Evolutionary conservation across 2,888 invertebrate genomes (phyloP).

Genomic region (Netelia virgata): DNA sequence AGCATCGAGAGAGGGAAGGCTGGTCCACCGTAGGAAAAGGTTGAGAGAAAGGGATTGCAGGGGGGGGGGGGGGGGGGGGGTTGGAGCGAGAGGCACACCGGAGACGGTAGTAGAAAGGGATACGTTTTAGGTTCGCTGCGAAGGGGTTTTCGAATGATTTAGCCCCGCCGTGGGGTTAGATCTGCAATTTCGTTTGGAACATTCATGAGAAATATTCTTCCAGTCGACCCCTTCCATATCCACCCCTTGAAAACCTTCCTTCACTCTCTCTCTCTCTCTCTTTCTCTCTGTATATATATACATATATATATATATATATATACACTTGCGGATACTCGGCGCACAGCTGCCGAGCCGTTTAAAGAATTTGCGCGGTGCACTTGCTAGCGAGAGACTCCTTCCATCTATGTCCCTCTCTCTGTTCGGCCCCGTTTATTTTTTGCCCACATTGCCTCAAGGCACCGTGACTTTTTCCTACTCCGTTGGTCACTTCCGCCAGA

Average conservation of each 20-base stretch:
- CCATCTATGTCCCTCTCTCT: slow-evolving; percentile 5
- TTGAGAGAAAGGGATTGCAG: slow-evolving; percentile 33
- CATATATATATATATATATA: slow-evolving; percentile 20
- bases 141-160: slow-evolving; percentile 81
- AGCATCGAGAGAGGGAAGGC: slow-evolving; percentile 43
- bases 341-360: slow-evolving; percentile 76
- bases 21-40: slow-evolving; percentile 57
- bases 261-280: background rate
- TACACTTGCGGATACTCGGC: slow-evolving; percentile 27
- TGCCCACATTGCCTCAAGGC: slow-evolving; percentile 14
- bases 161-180: slow-evolving; percentile 83
- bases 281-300: background rate
- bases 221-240: slow-evolving; percentile 72
- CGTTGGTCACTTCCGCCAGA: slow-evolving; percentile 12
- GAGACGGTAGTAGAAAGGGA: slow-evolving; percentile 55
- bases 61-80: slow-evolving; percentile 53
- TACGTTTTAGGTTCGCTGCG: slow-evolving; percentile 69
- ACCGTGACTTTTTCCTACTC: background rate
- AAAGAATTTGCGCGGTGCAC: slow-evolving; percentile 80
- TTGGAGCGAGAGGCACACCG: slow-evolving; percentile 19
- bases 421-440: background rate
- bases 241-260: slow-evolving; percentile 32
- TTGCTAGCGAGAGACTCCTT: slow-evolving; percentile 43
- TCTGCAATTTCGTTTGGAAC: slow-evolving; percentile 84
- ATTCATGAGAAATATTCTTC: slow-evolving; percentile 84